Percentiles rank a stretch among this genome's conserved stretches.
Conservation (phyloP, 2,888 invertebrate species). For the Archips crataeganus region DNA sequence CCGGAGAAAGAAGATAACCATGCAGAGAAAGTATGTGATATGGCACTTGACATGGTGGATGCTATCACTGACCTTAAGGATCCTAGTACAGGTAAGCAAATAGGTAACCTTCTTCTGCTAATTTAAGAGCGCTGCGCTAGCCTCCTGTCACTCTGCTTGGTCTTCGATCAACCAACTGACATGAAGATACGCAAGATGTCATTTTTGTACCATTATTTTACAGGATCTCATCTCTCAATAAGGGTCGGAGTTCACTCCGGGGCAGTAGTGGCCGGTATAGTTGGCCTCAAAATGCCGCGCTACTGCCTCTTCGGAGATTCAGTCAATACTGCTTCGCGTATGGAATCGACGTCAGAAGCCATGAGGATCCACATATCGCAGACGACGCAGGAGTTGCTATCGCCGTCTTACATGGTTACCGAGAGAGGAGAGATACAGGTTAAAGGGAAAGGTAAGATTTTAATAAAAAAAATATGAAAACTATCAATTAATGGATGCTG, state of each 20-base stretch:
- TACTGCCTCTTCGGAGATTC: slow-evolving; percentile 96
- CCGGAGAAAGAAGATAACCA: slow-evolving; percentile 96
- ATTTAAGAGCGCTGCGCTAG: too few relatives aligned
- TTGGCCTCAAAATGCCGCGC: slow-evolving; percentile 96
- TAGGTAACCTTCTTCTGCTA: neutral
- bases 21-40: slow-evolving; percentile 96
- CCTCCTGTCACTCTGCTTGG: too few relatives aligned
- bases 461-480: neutral
- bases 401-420: slow-evolving; percentile 89
- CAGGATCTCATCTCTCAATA: slow-evolving; percentile 92
- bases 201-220: slow-evolving; percentile 31
- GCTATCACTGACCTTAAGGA: slow-evolving; percentile 96
- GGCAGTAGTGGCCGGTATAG: slow-evolving; percentile 96
- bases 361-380: slow-evolving; percentile 98
- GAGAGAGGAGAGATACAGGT: slow-evolving; percentile 95
- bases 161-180: too few relatives aligned
- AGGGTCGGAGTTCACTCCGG: slow-evolving; percentile 96
- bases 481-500: too few relatives aligned
- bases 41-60: slow-evolving; percentile 98
- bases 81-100: slow-evolving; percentile 92
- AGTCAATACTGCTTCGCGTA: slow-evolving; percentile 95
- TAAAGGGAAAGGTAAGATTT: slow-evolving; percentile 92
- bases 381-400: slow-evolving; percentile 92
- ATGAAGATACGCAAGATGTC: too few relatives aligned
- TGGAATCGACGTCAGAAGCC: slow-evolving; percentile 96